phyloP scores from a whole-genome alignment of 53 echinoderm and acorn worm genomes.

The Actinopyga echinites region DNA sequence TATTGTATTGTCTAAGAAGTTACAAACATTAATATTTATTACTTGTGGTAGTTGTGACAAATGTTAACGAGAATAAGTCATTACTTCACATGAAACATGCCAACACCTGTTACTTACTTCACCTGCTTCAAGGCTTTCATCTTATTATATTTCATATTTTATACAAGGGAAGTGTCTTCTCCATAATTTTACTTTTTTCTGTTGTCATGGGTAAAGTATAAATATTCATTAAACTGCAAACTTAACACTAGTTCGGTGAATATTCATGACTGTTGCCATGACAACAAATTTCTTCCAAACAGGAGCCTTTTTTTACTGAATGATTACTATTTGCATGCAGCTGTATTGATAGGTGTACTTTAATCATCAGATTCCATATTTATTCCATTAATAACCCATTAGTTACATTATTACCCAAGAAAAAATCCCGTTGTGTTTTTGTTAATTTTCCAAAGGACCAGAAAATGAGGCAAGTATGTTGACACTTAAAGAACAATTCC shows the following conservation, averaged over 20 bases:
- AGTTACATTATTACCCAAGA: no score
- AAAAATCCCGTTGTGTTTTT: no score
- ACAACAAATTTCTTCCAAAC: not conserved
- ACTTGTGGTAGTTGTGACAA: no score
- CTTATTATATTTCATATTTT: not conserved
- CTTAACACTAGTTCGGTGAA: not conserved
- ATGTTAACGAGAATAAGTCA: no score
- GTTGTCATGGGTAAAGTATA: not conserved
- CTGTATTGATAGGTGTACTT: not conserved
- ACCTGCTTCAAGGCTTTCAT: not conserved
- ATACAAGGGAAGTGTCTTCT: slow-evolving; percentile 11
- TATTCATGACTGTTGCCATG: not conserved
- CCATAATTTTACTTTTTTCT: slow-evolving; percentile 1
- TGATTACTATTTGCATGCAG: not conserved
- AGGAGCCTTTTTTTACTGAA: not conserved
- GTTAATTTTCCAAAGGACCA: no score
- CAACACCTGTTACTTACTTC: not conserved
- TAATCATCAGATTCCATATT: not conserved
- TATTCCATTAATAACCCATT: no score
- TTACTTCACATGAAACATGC: not conserved
- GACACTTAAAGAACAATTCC: no score
- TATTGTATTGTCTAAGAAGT: no score
- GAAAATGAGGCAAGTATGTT: no score
- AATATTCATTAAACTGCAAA: not conserved
- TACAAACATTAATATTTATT: no score